These are phyloP conservation scores for Microctonus aethiopoides DNA, from an alignment of 2,888 invertebrate species.

Conservation along the genomic window DNA sequence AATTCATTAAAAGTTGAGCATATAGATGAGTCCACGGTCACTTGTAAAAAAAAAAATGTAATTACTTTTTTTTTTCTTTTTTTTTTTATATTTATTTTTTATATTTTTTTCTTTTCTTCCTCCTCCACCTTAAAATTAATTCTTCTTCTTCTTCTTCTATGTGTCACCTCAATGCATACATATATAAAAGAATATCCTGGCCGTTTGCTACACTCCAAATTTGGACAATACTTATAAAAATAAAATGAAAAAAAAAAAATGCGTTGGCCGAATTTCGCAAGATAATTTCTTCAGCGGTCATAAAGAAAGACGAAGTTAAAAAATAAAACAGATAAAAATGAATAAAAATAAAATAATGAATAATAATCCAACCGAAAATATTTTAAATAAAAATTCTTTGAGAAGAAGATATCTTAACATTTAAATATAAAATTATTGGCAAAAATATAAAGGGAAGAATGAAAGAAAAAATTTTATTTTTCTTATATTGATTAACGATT, in stretches of 20 bases:
- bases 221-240: conserved; percentile 10
- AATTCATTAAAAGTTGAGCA: conserved; percentile 11
- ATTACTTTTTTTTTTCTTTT: background rate
- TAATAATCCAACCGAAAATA: background rate
- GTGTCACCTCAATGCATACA: background rate
- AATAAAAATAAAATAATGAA: background rate
- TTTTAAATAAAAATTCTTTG: conserved; percentile 1
- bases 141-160: background rate
- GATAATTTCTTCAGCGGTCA: background rate
- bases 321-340: background rate
- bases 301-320: background rate
- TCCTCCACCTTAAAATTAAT: no score
- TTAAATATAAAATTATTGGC: background rate
- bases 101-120: background rate
- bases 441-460: background rate
- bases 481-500: background rate
- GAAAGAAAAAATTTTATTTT: background rate
- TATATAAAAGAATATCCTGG: background rate
- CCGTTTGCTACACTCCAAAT: conserved; percentile 18
- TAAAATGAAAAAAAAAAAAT: background rate
- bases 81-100: background rate
- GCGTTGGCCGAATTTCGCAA: conserved; percentile 23
- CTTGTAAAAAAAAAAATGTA: background rate
- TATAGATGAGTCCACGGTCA: conserved; percentile 11
- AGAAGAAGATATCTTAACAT: background rate